These are phyloP conservation scores for Hypercompe scribonia DNA, from an alignment of 2,888 invertebrate species.

Conservation along the genomic window DNA sequence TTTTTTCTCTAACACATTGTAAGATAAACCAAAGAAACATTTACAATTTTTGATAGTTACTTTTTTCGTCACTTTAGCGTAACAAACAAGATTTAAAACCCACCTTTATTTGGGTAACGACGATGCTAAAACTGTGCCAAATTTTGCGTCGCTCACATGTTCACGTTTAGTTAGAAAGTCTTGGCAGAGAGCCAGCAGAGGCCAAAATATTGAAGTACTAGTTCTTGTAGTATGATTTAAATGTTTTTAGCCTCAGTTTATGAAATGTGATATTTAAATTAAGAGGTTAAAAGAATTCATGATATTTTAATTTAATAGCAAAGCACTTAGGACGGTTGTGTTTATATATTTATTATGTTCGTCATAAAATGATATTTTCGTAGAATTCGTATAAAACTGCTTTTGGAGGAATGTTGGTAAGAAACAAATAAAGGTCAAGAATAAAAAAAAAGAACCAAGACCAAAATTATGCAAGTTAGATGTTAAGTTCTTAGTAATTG, in stretches of 20 bases:
- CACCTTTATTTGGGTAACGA: neutral
- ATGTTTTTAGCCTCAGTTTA: neutral
- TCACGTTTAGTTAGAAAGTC: neutral
- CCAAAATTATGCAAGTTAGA: neutral
- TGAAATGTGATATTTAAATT: neutral
- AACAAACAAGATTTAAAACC: neutral
- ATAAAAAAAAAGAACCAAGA: neutral
- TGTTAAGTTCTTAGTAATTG: too few species aligned
- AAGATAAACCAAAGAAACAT: too few species aligned
- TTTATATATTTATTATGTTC: too few species aligned
- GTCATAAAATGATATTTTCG: too few species aligned
- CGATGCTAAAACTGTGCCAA: neutral
- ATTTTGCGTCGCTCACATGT: neutral
- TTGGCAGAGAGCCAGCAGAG: slow-evolving; percentile 6
- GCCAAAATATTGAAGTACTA: neutral
- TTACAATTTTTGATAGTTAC: too few species aligned
- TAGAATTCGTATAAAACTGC: too few species aligned
- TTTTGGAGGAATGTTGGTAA: too few species aligned
- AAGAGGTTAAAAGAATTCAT: neutral
- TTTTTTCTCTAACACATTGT: too few species aligned
- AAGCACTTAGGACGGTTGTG: too few species aligned
- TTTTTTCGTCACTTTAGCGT: neutral
- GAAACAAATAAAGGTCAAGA: too few species aligned
- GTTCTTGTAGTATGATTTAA: neutral
- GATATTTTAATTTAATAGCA: too few species aligned